Evolutionary conservation across 2,113 vertebrate genomes (phyloP).

Genomic region (Mastomys natalensis): DNA sequence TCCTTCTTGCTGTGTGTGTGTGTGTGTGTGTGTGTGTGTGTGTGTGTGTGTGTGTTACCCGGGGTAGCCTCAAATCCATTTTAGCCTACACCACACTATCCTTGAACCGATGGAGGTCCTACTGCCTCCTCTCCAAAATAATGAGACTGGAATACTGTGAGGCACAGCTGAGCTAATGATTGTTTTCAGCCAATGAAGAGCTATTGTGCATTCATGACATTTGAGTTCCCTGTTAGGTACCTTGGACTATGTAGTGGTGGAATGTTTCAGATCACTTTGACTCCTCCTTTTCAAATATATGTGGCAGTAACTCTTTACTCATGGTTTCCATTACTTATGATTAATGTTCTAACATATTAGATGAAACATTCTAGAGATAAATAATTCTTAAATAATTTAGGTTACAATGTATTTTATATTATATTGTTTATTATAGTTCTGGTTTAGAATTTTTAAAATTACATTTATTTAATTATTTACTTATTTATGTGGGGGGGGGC

Average conservation of each 20-base stretch:
- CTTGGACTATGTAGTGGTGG: background rate
- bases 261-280: background rate
- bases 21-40: background rate
- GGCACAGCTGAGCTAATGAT: background rate
- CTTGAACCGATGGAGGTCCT: background rate
- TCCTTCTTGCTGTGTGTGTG: background rate
- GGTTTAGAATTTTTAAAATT: background rate
- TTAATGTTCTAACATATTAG: background rate
- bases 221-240: background rate
- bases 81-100: background rate
- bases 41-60: background rate
- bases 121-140: background rate
- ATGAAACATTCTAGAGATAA: background rate
- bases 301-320: background rate
- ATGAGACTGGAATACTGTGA: no score
- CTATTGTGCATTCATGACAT: background rate
- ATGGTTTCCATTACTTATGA: background rate
- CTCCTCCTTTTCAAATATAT: background rate
- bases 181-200: background rate
- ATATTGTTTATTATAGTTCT: background rate
- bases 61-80: background rate
- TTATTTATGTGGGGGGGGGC: background rate
- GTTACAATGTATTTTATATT: background rate
- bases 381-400: background rate
- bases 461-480: background rate